Percentiles rank a stretch among this genome's conserved stretches.
phyloP scores from a whole-genome alignment of 2,113 vertebrate genomes.

The Puntigrus tetrazona region DNA sequence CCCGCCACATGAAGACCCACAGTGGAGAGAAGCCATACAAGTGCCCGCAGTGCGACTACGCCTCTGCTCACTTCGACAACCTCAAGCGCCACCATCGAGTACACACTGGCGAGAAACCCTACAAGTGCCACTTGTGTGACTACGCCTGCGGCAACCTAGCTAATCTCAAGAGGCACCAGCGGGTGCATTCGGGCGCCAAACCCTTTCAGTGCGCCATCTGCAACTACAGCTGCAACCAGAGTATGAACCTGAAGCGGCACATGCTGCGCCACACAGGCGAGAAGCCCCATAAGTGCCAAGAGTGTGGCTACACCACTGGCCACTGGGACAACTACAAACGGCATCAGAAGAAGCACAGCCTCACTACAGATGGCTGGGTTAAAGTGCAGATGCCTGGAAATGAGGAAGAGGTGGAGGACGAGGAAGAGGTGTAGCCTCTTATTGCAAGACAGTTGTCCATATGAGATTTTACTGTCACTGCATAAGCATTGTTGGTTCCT shows the following conservation, averaged over 20 bases:
- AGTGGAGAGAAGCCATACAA: constrained; percentile 96
- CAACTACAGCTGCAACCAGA: constrained; percentile 97
- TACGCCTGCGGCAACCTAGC: constrained; percentile 97
- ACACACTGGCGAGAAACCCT: constrained; percentile 90
- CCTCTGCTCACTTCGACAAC: constrained; percentile 95
- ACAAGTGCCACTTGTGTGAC: constrained; percentile 90
- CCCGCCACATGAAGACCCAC: constrained; percentile 97
- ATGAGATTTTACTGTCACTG: constrained; percentile 73
- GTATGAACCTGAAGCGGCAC: constrained; percentile 98
- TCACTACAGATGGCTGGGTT: constrained; percentile 83
- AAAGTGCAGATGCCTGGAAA: constrained; percentile 71
- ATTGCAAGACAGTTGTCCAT: constrained; percentile 51
- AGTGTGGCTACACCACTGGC: constrained; percentile 93
- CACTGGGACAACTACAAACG: constrained; percentile 99
- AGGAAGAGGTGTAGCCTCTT: constrained; percentile 54
- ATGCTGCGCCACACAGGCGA: constrained; percentile 95
- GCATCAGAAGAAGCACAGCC: constrained; percentile 95
- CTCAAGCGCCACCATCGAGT: constrained; percentile 95
- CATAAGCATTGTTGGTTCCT: constrained; percentile 52
- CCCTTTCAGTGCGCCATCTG: constrained; percentile 94
- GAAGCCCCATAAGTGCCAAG: constrained; percentile 91
- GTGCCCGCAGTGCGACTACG: constrained; percentile 92
- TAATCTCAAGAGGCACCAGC: constrained; percentile 95
- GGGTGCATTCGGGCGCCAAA: constrained; percentile 95
- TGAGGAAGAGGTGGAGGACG: constrained; percentile 57